A percentile compares a stretch with the other conserved stretches of the same genome.
phyloP scores from a whole-genome alignment of 2,797 vertebrate genomes.

The Carcharodon carcharias region DNA sequence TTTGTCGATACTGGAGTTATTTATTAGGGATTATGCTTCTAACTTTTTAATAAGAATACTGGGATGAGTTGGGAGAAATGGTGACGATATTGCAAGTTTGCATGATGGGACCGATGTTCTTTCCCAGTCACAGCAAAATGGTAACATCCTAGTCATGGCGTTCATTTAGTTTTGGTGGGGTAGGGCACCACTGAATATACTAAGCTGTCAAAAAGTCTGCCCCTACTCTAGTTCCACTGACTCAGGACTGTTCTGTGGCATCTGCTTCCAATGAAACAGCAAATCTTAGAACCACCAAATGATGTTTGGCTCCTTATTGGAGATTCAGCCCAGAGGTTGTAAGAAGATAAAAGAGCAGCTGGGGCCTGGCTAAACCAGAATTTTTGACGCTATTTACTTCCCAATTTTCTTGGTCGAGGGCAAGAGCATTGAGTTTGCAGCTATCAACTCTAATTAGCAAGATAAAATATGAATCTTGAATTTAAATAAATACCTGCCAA shows the following conservation, averaged over 20 bases:
- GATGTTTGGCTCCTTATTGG: not conserved
- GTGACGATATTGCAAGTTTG: not conserved
- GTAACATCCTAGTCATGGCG: not conserved
- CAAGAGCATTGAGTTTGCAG: not conserved
- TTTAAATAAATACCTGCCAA: not conserved
- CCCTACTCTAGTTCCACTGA: not conserved
- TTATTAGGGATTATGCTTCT: not conserved
- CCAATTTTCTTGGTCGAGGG: not conserved
- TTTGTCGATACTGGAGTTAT: not conserved
- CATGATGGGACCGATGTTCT: not conserved
- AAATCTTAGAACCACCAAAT: not conserved
- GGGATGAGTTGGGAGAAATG: not conserved
- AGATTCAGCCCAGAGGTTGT: not conserved
- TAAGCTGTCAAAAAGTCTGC: not conserved
- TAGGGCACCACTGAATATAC: not conserved
- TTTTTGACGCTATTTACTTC: not conserved
- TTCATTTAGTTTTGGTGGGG: not conserved
- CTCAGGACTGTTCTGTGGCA: not conserved
- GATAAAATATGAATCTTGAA: not conserved
- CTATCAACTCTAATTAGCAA: not conserved
- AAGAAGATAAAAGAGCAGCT: not conserved
- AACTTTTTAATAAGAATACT: not conserved
- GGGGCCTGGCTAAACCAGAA: not conserved
- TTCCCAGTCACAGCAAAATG: not conserved
- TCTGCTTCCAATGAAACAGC: not conserved